A percentile compares a stretch with the other conserved stretches of the same genome.
These are phyloP conservation scores for Calyptomena viridis DNA, from an alignment of 2,113 vertebrate genomes.

Conservation along the genomic window DNA sequence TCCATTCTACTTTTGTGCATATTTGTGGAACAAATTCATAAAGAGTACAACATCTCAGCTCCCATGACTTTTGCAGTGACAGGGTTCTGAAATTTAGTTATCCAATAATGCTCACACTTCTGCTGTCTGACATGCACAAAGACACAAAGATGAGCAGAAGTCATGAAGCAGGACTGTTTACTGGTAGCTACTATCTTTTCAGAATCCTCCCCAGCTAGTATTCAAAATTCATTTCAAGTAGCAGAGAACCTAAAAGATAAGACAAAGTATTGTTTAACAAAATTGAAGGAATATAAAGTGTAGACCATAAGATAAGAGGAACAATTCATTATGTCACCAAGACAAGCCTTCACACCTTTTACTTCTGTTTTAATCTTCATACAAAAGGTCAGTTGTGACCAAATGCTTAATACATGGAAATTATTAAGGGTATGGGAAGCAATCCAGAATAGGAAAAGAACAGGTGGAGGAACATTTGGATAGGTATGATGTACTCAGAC, in stretches of 20 bases:
- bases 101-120: not conserved
- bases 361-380: not conserved
- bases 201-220: not conserved
- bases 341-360: not conserved
- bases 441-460: not conserved
- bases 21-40: not conserved
- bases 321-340: not conserved
- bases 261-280: not conserved
- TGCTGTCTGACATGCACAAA: not conserved
- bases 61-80: not conserved
- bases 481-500: not conserved
- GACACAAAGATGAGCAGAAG: not conserved
- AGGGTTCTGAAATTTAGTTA: not conserved
- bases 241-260: not conserved
- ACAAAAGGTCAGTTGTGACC: not conserved
- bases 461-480: not conserved
- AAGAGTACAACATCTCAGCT: not conserved
- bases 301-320: not conserved
- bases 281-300: not conserved
- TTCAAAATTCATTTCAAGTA: not conserved
- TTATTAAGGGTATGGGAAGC: not conserved
- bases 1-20: not conserved
- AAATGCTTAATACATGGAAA: not conserved
- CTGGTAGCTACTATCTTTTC: not conserved
- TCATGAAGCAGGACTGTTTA: not conserved